phyloP scores from a whole-genome alignment of 2,113 vertebrate species.

The Semnornis frantzii region DNA sequence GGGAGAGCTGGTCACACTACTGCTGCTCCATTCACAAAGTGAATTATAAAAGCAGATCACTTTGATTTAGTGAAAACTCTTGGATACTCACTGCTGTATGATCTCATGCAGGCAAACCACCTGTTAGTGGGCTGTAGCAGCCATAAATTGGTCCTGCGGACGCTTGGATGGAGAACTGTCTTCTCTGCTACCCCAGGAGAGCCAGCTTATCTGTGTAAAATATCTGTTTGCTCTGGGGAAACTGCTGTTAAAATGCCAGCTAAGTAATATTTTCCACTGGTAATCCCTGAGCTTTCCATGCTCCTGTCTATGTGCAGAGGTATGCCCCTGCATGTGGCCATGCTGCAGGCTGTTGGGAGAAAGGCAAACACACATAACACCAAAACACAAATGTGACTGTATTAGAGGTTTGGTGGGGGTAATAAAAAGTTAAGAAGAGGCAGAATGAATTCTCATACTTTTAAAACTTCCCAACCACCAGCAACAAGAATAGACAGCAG shows the following conservation, averaged over 20 bases:
- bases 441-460: not conserved
- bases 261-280: not conserved
- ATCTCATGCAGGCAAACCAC: conserved; percentile 9
- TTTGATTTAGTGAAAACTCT: not conserved
- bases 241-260: not conserved
- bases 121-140: not conserved
- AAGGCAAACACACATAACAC: not conserved
- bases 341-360: not conserved
- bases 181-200: not conserved
- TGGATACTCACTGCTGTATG: not conserved
- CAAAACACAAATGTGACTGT: not conserved
- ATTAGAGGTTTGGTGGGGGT: not conserved
- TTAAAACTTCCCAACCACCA: not conserved
- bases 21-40: not conserved
- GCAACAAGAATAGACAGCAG: not conserved
- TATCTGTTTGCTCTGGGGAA: not conserved
- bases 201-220: not conserved
- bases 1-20: accelerated
- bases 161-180: not conserved
- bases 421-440: not conserved
- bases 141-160: not conserved
- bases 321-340: too few relatives aligned
- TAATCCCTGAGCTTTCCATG: not conserved
- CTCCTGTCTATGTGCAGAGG: accelerated
- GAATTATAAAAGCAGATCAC: conserved; percentile 15